Evolutionary conservation across 1,140 invertebrate genomes (phyloP).

Genomic region (Drosophila mojavensis): DNA sequence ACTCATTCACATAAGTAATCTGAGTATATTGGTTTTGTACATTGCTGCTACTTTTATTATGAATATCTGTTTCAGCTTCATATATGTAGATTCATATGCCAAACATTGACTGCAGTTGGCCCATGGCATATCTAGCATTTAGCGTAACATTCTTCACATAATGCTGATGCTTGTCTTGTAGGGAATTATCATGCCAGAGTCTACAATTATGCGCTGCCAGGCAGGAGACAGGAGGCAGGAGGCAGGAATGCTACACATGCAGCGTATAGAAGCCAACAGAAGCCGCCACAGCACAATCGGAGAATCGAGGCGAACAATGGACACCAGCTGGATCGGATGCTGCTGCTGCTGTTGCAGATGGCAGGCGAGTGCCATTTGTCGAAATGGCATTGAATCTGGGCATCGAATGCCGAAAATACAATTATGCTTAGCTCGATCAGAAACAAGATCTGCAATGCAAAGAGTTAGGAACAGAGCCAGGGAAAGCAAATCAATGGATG

Average conservation of each 20-base stretch:
- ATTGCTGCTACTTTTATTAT: too few relatives aligned
- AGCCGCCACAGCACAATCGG: conserved; percentile 39
- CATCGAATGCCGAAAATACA: conserved; percentile 75
- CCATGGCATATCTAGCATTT: conserved; percentile 48
- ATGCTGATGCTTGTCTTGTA: conserved; percentile 43
- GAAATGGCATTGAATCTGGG: conserved; percentile 58
- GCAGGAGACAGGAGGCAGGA: too few relatives aligned
- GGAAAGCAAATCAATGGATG: conserved; percentile 61
- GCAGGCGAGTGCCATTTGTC: conserved; percentile 67
- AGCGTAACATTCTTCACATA: conserved; percentile 55
- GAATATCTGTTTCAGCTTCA: too few relatives aligned
- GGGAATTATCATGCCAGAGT: conserved; percentile 73
- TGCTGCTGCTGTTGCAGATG: conserved; percentile 23
- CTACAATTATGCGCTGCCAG: conserved; percentile 65
- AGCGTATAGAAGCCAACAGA: conserved; percentile 49
- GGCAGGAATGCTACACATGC: conserved; percentile 58
- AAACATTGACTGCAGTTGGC: conserved; percentile 4
- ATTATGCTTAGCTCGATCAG: conserved; percentile 66
- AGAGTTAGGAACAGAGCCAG: conserved; percentile 27
- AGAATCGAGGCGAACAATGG: conserved; percentile 54
- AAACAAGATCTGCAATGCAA: conserved; percentile 58
- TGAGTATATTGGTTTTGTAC: too few relatives aligned
- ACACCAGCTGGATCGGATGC: conserved; percentile 34
- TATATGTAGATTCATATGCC: too few relatives aligned
- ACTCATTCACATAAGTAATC: too few relatives aligned